Base-by-base conservation (phyloP, 2,888 invertebrate genomes). In the Ennomos fuscantarius region DNA sequence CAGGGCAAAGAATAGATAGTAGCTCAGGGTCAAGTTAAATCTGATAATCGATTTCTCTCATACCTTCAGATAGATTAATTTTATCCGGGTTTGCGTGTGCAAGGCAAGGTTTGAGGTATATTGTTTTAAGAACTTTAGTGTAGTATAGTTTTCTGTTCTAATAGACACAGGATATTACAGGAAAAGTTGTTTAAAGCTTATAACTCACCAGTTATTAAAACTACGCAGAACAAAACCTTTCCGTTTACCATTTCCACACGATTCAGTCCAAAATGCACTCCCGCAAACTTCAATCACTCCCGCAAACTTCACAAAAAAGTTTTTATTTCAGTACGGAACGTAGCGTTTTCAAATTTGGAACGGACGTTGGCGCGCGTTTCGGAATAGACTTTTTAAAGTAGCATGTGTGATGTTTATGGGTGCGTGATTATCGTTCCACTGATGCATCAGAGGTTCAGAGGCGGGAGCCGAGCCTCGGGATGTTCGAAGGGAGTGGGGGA, bases 181-280 rank as follows among this genome's bases (percentile, higher is more conserved):
- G 39, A 33, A 39, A 36, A 33, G n/a, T n/a, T n/a, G n/a, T n/a
- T n/a, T n/a, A n/a, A n/a, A n/a, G n/a, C n/a, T n/a, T 35, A 51
- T 12, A 60, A 86, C 89, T 88, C 64, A 91, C 90, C 89, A 83
- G 83, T 77, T 73, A 86, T 72, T 74, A 89, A 79, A 73, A 89
- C 76, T 75, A 83, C 75, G 73, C 83, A 89, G 76, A 89, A 74
- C 60, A 88, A 69, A 64, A 85, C 68, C 84, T 80, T 87, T 73
- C 77, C 79, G 88, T 80, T 84, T 84, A 86, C 75, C 90, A 91
- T 91, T 87, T 89, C 89, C 89, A 90, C 80, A 70, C 79, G 70
- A 68, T 86, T 82, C 67, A 73, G 72, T 83, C 79, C 79, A 74
- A 79, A 50, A 46, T 51, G 15, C 33, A n/a, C n/a, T n/a, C n/a